A percentile compares a stretch with the other conserved stretches of the same genome.
Evolutionary conservation across 2,888 invertebrate genomes (phyloP).

Genomic region (Cheilosia vulpina): DNA sequence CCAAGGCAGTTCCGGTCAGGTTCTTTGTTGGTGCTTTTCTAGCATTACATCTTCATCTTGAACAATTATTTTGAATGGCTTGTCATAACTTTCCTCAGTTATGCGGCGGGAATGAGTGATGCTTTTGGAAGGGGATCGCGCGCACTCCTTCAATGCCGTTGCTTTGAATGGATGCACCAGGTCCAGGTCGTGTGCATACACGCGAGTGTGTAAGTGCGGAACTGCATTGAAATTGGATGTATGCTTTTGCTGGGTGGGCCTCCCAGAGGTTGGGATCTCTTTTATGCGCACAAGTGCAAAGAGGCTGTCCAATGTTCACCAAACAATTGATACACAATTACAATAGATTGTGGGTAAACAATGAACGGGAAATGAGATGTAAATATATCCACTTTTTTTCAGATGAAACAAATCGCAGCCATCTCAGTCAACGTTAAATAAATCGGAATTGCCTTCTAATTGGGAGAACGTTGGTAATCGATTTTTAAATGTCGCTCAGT

Average conservation of each 20-base stretch:
- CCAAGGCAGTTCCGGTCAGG: conserved; percentile 64
- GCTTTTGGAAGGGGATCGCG: conserved; percentile 33
- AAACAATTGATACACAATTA: conserved; percentile 9
- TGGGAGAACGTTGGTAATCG: too few species aligned
- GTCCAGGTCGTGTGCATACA: conserved; percentile 59
- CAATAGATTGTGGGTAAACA: conserved; percentile 4
- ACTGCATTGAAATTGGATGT: neutral
- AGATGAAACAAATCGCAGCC: neutral
- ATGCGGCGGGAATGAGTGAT: conserved; percentile 55
- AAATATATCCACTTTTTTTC: neutral
- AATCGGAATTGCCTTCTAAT: too few species aligned
- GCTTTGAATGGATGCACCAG: conserved; percentile 43
- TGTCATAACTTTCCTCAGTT: conserved; percentile 69
- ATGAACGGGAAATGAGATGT: conserved; percentile 36
- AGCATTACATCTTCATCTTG: conserved; percentile 69
- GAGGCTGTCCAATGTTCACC: neutral
- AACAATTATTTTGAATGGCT: conserved; percentile 65
- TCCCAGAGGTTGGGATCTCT: neutral
- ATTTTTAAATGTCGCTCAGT: too few species aligned
- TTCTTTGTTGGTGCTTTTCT: conserved; percentile 31
- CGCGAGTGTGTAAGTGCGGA: neutral
- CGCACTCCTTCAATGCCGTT: conserved; percentile 39
- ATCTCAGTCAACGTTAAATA: too few species aligned
- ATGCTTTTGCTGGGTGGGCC: conserved; percentile 15
- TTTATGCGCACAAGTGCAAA: neutral